Evolutionary conservation across 2,113 vertebrate genomes (phyloP).

Genomic region (Colossoma macropomum): DNA sequence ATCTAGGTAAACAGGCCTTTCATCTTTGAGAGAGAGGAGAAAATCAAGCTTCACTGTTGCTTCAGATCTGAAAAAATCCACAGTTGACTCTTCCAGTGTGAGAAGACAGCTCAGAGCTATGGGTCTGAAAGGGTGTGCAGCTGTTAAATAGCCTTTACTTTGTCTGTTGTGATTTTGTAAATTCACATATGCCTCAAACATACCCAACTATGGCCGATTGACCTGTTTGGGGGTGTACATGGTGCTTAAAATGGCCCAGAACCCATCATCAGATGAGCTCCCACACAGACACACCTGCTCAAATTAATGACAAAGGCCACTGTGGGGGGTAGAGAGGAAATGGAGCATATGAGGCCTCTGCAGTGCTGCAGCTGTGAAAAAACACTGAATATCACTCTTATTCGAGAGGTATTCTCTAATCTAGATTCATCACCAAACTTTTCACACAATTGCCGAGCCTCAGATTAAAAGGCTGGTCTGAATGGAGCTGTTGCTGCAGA

Average conservation of each 20-base stretch:
- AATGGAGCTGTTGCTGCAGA: neutral
- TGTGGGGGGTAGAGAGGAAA: conserved; percentile 30
- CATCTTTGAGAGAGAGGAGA: no score
- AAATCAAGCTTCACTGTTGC: no score
- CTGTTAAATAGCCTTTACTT: no score
- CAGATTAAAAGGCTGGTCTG: neutral
- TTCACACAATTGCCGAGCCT: conserved; percentile 2
- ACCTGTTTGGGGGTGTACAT: conserved; percentile 42
- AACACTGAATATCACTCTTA: conserved; percentile 28
- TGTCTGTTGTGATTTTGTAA: neutral
- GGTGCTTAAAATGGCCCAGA: conserved; percentile 27
- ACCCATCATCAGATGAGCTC: conserved; percentile 31
- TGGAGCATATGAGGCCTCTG: conserved; percentile 22
- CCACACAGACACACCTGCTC: conserved; percentile 52
- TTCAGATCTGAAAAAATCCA: no score
- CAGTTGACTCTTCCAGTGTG: no score
- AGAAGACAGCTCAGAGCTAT: no score
- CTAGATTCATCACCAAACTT: conserved; percentile 20
- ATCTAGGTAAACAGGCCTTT: no score
- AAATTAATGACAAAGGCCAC: conserved; percentile 34
- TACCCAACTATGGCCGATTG: conserved; percentile 19
- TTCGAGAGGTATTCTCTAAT: conserved; percentile 20
- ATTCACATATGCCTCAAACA: neutral
- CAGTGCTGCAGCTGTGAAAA: conserved; percentile 46
- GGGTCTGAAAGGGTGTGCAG: no score